Conservation (phyloP, 1,140 invertebrate genomes). For the Apis mellifera region DNA sequence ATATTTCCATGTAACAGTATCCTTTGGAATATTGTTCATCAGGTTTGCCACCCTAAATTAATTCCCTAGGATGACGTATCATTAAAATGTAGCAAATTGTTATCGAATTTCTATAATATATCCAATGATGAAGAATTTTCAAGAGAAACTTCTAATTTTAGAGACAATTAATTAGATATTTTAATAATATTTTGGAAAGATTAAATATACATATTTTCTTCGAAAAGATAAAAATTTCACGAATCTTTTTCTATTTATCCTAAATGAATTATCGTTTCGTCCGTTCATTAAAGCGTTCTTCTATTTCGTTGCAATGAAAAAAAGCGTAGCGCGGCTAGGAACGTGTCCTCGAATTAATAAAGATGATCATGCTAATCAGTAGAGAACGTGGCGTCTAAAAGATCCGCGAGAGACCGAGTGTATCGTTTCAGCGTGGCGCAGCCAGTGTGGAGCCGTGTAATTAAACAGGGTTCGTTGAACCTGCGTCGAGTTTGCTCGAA, state of each 20-base stretch:
- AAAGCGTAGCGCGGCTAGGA: slow-evolving; percentile 8
- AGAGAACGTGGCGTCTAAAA: slow-evolving; percentile 32
- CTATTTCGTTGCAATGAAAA: not conserved
- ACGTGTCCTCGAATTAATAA: slow-evolving; percentile 54
- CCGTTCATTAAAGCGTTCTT: not conserved
- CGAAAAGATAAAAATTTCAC: too few species aligned
- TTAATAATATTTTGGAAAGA: too few species aligned
- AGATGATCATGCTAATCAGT: slow-evolving; percentile 51
- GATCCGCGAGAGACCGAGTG: slow-evolving; percentile 33
- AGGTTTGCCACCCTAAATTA: not conserved
- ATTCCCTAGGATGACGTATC: not conserved
- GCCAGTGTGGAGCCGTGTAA: slow-evolving; percentile 40
- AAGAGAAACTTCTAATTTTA: too few species aligned
- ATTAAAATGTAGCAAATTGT: not conserved
- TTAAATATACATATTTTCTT: too few species aligned
- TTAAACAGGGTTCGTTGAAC: slow-evolving; percentile 44
- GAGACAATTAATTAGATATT: too few species aligned
- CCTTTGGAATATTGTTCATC: slow-evolving; percentile 4
- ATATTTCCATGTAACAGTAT: not conserved
- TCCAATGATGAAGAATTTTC: too few species aligned
- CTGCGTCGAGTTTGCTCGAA: slow-evolving; percentile 23
- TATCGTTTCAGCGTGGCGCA: slow-evolving; percentile 41
- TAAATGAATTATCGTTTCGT: not conserved
- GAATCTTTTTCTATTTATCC: too few species aligned
- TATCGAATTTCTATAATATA: not conserved